Evolutionary conservation across 2,888 invertebrate species (phyloP).

Genomic region (Gymnosoma rotundatum): DNA sequence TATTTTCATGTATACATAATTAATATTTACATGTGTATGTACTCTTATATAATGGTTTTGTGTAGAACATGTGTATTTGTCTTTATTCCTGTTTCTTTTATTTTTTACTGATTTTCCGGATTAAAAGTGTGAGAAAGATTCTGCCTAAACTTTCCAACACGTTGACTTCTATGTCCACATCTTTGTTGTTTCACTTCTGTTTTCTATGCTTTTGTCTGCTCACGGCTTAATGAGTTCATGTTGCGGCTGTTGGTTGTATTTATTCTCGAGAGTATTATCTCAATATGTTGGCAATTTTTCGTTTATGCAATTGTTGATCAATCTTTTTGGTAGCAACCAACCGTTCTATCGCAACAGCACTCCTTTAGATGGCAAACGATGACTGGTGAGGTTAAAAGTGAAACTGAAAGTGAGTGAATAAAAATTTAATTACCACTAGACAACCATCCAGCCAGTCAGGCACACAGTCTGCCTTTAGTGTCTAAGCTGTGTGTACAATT

Average conservation of each 20-base stretch:
- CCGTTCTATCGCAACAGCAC: constrained; percentile 43
- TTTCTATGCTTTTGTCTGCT: constrained; percentile 19
- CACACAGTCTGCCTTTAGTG: neutral
- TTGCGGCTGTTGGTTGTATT: constrained; percentile 55
- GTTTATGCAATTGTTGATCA: constrained; percentile 64
- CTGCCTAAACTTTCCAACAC: constrained; percentile 39
- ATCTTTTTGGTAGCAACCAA: constrained; percentile 39
- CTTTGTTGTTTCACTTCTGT: constrained; percentile 24
- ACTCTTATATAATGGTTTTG: constrained; percentile 27
- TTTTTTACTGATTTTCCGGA: neutral
- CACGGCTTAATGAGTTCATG: constrained; percentile 56
- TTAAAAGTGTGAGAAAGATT: constrained; percentile 8
- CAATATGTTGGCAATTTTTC: constrained; percentile 58
- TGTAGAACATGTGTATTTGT: constrained; percentile 39
- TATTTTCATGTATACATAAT: neutral
- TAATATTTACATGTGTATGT: constrained; percentile 44
- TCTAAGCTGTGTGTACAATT: neutral
- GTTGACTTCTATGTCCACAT: constrained; percentile 57
- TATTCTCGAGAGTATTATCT: constrained; percentile 57
- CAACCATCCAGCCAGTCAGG: constrained; percentile 10
- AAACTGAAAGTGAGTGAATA: neutral
- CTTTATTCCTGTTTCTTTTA: constrained; percentile 9
- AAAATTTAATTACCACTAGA: constrained; percentile 31
- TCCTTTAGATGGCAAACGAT: neutral
- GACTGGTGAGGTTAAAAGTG: neutral